phyloP scores from a whole-genome alignment of 2,888 invertebrate genomes.

The Latheticus oryzae region DNA sequence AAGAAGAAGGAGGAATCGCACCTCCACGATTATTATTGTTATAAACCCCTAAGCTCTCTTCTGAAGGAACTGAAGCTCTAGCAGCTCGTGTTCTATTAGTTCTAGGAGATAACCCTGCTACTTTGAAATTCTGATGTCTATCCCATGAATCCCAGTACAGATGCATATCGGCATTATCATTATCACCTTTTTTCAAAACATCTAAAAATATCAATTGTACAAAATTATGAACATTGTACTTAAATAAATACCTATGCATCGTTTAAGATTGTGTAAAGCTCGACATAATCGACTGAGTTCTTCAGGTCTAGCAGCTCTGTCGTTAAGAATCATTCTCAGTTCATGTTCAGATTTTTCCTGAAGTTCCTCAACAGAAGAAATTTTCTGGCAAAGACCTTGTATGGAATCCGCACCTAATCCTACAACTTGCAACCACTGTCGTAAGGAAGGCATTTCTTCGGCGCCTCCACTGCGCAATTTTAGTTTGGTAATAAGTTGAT shows the following conservation, averaged over 20 bases:
- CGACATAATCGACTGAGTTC: conserved; percentile 84
- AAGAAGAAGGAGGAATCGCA: conserved; percentile 67
- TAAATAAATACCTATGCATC: conserved; percentile 81
- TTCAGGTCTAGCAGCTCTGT: conserved; percentile 76
- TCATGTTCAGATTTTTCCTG: conserved; percentile 88
- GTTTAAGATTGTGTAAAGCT: conserved; percentile 86
- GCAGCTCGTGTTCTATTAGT: conserved; percentile 66
- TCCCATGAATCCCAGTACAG: conserved; percentile 98
- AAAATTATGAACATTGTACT: no score
- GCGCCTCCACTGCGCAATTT: conserved; percentile 76
- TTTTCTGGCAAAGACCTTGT: conserved; percentile 78
- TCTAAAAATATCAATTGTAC: conserved; percentile 63
- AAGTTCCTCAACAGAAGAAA: conserved; percentile 81
- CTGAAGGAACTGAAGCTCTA: conserved; percentile 71
- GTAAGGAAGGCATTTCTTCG: conserved; percentile 82
- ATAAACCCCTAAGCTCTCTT: conserved; percentile 68
- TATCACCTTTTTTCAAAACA: conserved; percentile 70
- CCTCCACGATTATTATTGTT: conserved; percentile 62
- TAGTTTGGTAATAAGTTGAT: conserved; percentile 87
- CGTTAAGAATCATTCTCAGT: conserved; percentile 76
- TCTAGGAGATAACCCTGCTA: conserved; percentile 67
- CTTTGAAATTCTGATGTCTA: conserved; percentile 69
- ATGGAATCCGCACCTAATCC: conserved; percentile 81
- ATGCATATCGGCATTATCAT: conserved; percentile 71
- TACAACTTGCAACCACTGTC: conserved; percentile 93